Conservation (phyloP, 2,797 vertebrate species). For the Carduelis carduelis region DNA sequence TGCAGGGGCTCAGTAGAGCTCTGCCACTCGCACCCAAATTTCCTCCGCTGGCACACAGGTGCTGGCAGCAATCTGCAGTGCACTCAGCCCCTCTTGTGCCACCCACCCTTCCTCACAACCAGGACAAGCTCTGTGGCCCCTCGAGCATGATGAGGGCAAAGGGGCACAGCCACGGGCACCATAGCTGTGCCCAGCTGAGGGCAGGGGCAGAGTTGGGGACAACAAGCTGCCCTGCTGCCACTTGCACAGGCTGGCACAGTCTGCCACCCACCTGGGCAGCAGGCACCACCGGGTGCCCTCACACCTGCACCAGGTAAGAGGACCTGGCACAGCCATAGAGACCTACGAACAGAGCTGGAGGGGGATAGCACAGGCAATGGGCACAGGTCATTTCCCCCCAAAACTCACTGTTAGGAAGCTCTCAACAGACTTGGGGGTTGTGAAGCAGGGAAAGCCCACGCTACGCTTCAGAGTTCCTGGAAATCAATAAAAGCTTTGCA, state of each 20-base stretch:
- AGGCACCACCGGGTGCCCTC: background rate
- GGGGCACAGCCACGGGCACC: accelerated
- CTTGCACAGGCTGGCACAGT: background rate
- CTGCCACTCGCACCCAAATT: background rate
- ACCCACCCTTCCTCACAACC: background rate
- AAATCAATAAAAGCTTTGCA: constrained; percentile 56
- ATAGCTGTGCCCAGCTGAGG: background rate
- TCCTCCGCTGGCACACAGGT: background rate
- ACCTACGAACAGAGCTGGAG: accelerated
- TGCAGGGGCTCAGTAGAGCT: accelerated
- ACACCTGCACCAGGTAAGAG: accelerated
- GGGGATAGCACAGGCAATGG: no score
- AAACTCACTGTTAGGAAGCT: background rate
- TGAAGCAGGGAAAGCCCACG: background rate
- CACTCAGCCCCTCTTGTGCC: background rate
- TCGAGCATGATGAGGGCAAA: background rate
- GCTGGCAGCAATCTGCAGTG: background rate
- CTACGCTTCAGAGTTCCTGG: background rate
- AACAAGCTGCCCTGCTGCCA: background rate
- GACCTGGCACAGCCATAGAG: background rate
- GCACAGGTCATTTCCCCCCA: background rate
- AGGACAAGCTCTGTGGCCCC: background rate
- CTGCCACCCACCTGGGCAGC: background rate
- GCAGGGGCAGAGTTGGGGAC: background rate
- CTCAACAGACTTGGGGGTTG: background rate